phyloP scores from a whole-genome alignment of 2,113 vertebrate species.

The Theropithecus gelada region DNA sequence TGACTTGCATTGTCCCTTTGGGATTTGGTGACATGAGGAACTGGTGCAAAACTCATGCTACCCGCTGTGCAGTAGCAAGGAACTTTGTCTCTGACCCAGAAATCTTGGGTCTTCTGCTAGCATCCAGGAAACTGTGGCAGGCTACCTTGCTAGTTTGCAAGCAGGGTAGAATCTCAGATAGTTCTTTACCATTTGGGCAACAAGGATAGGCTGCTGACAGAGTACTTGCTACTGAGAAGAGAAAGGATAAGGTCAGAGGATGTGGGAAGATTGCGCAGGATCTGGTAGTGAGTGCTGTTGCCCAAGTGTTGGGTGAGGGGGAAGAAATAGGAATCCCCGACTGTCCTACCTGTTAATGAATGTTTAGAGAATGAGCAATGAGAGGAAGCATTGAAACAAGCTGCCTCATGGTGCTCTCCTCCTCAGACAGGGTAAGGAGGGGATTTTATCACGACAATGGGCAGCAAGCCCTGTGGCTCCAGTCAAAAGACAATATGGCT shows the following conservation, averaged over 20 bases:
- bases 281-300: background rate
- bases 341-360: background rate
- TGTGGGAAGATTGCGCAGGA: background rate
- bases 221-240: background rate
- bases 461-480: background rate
- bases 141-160: background rate
- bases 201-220: background rate
- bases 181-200: background rate
- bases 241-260: background rate
- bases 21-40: background rate
- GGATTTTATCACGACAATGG: background rate
- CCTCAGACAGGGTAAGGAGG: background rate
- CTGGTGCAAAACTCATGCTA: background rate
- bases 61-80: background rate
- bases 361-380: background rate
- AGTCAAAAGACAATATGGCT: background rate
- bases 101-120: background rate
- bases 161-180: background rate
- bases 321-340: background rate
- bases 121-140: background rate
- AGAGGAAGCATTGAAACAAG: background rate
- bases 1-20: background rate
- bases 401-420: background rate
- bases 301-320: background rate
- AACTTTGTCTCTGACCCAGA: background rate